A percentile compares a stretch with the other conserved stretches of the same genome.
phyloP scores from a whole-genome alignment of 2,888 invertebrate species.

The Chloromyia formosa region DNA sequence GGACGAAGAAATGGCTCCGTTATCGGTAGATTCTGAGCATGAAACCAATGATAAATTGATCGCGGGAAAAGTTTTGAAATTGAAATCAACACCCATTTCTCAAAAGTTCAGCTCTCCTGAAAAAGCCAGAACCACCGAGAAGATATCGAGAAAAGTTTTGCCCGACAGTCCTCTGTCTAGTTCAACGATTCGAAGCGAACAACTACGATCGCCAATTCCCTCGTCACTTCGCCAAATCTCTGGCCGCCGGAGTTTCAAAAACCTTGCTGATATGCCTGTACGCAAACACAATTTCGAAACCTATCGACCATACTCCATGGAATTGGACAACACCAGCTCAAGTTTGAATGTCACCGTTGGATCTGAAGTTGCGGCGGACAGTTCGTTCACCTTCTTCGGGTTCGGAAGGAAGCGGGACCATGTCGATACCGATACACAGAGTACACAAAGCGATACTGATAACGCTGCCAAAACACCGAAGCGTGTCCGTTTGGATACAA shows the following conservation, averaged over 20 bases:
- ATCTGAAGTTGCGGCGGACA: conserved; percentile 58
- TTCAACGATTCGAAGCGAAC: not conserved
- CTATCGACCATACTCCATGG: conserved; percentile 58
- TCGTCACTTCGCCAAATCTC: conserved; percentile 54
- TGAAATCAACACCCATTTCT: conserved; percentile 14
- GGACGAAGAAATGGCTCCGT: conserved; percentile 14
- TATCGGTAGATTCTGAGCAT: not conserved
- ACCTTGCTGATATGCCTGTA: conserved; percentile 45
- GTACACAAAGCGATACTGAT: conserved; percentile 49
- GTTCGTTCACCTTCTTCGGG: conserved; percentile 59
- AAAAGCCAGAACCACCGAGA: not conserved
- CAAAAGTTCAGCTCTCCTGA: not conserved
- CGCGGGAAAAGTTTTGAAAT: conserved; percentile 10
- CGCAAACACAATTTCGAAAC: conserved; percentile 54
- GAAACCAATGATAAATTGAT: not conserved
- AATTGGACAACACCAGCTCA: conserved; percentile 57
- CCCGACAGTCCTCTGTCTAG: not conserved
- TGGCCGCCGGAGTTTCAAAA: conserved; percentile 60
- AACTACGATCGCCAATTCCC: not conserved
- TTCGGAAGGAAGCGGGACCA: conserved; percentile 61
- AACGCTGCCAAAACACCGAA: conserved; percentile 58
- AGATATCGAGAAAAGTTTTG: not conserved
- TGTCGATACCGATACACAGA: conserved; percentile 54
- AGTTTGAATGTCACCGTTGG: conserved; percentile 63
- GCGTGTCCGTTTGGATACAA: conserved; percentile 58